phyloP scores from a whole-genome alignment of 2,888 invertebrate genomes.

The Polyploca ridens region DNA sequence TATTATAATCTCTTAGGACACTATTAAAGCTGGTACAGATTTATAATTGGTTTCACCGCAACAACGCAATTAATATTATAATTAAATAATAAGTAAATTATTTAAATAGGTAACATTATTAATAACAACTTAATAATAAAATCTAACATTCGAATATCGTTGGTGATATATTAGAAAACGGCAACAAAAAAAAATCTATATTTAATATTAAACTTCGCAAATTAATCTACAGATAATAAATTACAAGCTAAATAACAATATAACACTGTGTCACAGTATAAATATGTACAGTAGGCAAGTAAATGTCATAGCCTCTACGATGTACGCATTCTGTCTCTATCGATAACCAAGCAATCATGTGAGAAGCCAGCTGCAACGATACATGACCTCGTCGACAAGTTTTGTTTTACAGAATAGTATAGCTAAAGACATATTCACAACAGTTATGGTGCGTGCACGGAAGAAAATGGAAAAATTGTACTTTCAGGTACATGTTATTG shows the following conservation, averaged over 20 bases:
- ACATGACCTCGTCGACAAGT: too few species aligned
- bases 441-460: too few species aligned
- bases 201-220: too few species aligned
- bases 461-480: background rate
- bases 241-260: background rate
- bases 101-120: conserved; percentile 15
- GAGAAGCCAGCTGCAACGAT: too few species aligned
- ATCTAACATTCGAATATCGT: background rate
- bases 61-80: conserved; percentile 45
- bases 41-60: conserved; percentile 72
- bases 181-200: background rate
- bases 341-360: too few species aligned
- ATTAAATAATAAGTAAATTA: conserved; percentile 34
- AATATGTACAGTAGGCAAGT: background rate
- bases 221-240: too few species aligned
- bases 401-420: too few species aligned
- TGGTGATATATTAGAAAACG: background rate
- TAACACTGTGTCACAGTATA: background rate
- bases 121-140: background rate
- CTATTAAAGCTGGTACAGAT: conserved; percentile 82
- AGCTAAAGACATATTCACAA: background rate
- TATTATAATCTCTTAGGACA: conserved; percentile 69
- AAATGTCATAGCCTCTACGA: too few species aligned
- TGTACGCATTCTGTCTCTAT: too few species aligned
- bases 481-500: background rate